Conservation (phyloP, 64 coral and sea anemone genomes). For the Dendrophyllia cribrosa region DNA sequence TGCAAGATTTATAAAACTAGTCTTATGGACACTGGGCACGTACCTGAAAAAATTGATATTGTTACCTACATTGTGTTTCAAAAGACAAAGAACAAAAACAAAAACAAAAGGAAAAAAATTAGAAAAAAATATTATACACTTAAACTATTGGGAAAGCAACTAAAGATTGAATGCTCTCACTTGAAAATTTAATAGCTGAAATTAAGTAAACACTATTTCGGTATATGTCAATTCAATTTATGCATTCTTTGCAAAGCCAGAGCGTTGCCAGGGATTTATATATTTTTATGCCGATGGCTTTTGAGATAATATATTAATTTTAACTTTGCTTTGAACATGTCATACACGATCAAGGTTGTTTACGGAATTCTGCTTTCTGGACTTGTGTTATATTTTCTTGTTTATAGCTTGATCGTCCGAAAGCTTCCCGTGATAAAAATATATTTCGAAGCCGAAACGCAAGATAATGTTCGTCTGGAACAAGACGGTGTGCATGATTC, state of each 20-base stretch:
- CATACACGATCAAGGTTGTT: conserved; percentile 66
- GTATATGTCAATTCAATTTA: not conserved
- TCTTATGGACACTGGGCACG: no score
- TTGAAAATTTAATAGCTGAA: no score
- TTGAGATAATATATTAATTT: not conserved
- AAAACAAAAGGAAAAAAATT: no score
- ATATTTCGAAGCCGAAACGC: conserved; percentile 57
- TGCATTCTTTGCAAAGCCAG: not conserved
- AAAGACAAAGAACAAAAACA: no score
- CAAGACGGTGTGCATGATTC: not conserved
- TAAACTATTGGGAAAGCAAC: no score
- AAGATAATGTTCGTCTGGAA: not conserved
- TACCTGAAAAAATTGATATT: no score
- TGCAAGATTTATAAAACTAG: no score
- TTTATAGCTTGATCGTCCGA: conserved; percentile 58
- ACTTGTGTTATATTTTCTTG: conserved; percentile 54
- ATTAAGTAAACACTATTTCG: no score
- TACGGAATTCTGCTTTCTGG: conserved; percentile 61
- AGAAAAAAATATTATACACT: no score
- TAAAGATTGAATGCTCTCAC: no score
- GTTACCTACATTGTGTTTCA: no score
- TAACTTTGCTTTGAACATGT: not conserved
- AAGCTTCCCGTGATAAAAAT: conserved; percentile 75
- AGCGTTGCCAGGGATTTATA: not conserved
- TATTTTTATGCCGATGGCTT: not conserved